Evolutionary conservation across 2,113 vertebrate species (phyloP).

Genomic region (Carassius auratus): DNA sequence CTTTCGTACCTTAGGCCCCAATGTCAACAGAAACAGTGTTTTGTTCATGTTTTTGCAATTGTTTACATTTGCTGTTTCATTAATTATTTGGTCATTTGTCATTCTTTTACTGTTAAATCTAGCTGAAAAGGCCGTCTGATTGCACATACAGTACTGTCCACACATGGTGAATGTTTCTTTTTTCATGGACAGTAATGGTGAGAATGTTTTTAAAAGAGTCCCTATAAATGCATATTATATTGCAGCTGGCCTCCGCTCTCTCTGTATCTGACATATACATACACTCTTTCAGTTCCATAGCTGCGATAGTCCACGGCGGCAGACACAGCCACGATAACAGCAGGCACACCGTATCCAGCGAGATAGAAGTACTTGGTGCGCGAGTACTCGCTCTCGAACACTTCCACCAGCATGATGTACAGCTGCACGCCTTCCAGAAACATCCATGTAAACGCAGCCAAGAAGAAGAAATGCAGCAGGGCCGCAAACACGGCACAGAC

Average conservation of each 20-base stretch:
- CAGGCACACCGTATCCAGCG: conserved; percentile 95
- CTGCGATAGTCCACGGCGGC: conserved; percentile 96
- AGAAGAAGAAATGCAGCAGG: conserved; percentile 97
- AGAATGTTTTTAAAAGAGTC: too few relatives aligned
- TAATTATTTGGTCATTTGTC: neutral
- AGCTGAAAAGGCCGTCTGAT: neutral
- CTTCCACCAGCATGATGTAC: conserved; percentile 99
- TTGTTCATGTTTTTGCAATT: neutral
- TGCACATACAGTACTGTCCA: neutral
- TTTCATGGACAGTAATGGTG: neutral
- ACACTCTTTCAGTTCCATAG: conserved; percentile 96
- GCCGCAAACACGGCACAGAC: conserved; percentile 97
- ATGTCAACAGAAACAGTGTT: too few relatives aligned
- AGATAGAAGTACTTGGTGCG: conserved; percentile 96
- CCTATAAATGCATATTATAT: too few relatives aligned
- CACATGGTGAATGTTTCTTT: neutral
- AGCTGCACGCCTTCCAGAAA: conserved; percentile 98
- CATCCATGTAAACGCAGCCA: conserved; percentile 99
- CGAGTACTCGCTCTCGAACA: conserved; percentile 97
- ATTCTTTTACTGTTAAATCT: neutral
- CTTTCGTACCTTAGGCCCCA: too few relatives aligned
- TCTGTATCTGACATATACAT: conserved; percentile 66
- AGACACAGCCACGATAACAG: conserved; percentile 92
- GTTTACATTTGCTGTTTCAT: neutral
- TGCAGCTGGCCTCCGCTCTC: too few relatives aligned